phyloP scores from a whole-genome alignment of 2,888 invertebrate genomes.

The Cerastoderma edule region DNA sequence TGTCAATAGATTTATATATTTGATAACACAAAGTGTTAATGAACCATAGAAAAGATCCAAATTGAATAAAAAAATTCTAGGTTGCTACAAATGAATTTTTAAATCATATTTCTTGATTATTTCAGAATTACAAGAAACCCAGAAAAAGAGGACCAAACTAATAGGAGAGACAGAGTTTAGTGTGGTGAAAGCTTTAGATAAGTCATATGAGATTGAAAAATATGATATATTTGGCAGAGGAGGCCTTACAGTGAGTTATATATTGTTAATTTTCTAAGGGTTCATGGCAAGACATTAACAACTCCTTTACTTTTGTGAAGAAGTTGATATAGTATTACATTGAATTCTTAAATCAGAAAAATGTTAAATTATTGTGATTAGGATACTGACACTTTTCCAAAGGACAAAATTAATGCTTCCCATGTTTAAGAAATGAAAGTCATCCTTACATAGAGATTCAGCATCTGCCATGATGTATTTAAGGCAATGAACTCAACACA shows the following conservation, averaged over 20 bases:
- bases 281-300: neutral
- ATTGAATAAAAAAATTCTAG: no score
- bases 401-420: neutral
- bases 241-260: conserved; percentile 8
- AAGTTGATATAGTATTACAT: neutral
- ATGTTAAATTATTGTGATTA: neutral
- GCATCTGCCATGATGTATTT: no score
- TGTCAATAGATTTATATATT: no score
- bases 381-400: neutral
- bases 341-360: neutral
- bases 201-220: conserved; percentile 23
- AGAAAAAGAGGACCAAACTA: conserved; percentile 9
- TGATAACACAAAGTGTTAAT: no score
- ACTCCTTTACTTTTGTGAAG: neutral
- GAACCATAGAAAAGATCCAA: no score
- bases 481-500: no score
- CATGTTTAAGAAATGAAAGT: neutral
- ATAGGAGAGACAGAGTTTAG: conserved; percentile 18
- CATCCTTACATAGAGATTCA: no score
- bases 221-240: conserved; percentile 23
- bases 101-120: no score
- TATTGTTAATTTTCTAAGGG: neutral
- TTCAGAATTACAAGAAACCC: conserved; percentile 8
- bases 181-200: conserved; percentile 21
- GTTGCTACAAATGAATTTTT: no score